Evolutionary conservation across 2,113 vertebrate species (phyloP).

Genomic region (Hymenochirus boettgeri): DNA sequence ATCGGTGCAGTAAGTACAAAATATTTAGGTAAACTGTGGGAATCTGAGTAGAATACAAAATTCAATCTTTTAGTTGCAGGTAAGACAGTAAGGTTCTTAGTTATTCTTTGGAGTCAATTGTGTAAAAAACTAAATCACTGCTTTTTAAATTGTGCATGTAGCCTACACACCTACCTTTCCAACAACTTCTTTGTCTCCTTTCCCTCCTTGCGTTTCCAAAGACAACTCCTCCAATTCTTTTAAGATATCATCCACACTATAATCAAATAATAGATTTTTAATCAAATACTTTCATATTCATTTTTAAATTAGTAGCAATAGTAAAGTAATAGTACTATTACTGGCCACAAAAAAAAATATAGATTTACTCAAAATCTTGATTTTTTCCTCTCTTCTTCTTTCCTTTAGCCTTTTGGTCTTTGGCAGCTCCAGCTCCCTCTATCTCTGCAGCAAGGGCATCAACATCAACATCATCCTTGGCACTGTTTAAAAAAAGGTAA

Average conservation of each 20-base stretch:
- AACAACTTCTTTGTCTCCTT: constrained; percentile 62
- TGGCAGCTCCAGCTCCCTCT: constrained; percentile 90
- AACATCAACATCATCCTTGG: constrained; percentile 87
- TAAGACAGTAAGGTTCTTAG: too few relatives aligned
- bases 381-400: constrained; percentile 90
- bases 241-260: constrained; percentile 92
- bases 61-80: too few relatives aligned
- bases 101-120: too few relatives aligned
- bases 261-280: constrained; percentile 45
- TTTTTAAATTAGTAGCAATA: too few relatives aligned
- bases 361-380: constrained; percentile 84
- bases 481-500: constrained; percentile 57
- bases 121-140: too few relatives aligned
- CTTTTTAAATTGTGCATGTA: neutral
- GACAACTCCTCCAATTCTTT: constrained; percentile 93
- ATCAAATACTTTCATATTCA: constrained; percentile 19
- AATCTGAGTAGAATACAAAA: too few relatives aligned
- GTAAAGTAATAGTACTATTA: too few relatives aligned
- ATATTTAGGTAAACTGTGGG: too few relatives aligned
- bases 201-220: constrained; percentile 78
- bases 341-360: neutral
- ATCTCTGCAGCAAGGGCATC: constrained; percentile 95
- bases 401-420: constrained; percentile 77
- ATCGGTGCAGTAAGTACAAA: too few relatives aligned
- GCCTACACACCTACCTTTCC: constrained; percentile 53